A percentile compares a stretch with the other conserved stretches of the same genome.
phyloP scores from a whole-genome alignment of 2,888 invertebrate species.

The Malthinus flaveolus region DNA sequence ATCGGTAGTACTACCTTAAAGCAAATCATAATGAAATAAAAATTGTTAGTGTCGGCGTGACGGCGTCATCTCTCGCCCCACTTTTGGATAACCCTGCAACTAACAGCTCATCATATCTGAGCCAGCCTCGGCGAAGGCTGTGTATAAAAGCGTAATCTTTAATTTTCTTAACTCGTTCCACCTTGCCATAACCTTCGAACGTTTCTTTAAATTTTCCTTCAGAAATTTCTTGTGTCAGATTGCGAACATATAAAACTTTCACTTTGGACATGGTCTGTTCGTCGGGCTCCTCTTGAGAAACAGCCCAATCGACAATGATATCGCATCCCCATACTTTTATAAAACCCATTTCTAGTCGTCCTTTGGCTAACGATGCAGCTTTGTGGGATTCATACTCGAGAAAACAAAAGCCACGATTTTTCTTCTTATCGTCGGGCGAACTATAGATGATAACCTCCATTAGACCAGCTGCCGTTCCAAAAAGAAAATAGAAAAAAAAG shows the following conservation, averaged over 20 bases:
- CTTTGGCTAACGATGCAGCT: slow-evolving; percentile 96
- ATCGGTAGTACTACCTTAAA: too few species aligned
- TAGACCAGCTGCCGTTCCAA: slow-evolving; percentile 79
- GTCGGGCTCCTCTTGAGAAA: slow-evolving; percentile 99
- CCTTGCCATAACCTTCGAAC: slow-evolving; percentile 92
- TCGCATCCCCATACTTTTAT: slow-evolving; percentile 99
- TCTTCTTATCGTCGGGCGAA: slow-evolving; percentile 98
- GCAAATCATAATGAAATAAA: slow-evolving; percentile 29
- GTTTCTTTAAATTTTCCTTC: slow-evolving; percentile 95
- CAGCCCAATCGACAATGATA: slow-evolving; percentile 99
- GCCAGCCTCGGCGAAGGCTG: slow-evolving; percentile 50
- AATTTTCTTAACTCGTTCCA: slow-evolving; percentile 98
- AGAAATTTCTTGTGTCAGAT: slow-evolving; percentile 94
- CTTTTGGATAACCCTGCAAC: slow-evolving; percentile 63
- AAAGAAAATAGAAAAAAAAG: slow-evolving; percentile 2
- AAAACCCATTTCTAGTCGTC: slow-evolving; percentile 90
- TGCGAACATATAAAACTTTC: slow-evolving; percentile 97
- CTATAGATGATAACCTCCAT: slow-evolving; percentile 99
- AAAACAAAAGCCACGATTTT: slow-evolving; percentile 99
- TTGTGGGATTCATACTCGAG: slow-evolving; percentile 99
- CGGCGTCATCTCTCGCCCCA: slow-evolving; percentile 50
- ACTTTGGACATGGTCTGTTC: slow-evolving; percentile 99
- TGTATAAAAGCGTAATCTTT: slow-evolving; percentile 99
- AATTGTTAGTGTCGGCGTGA: slow-evolving; percentile 50
- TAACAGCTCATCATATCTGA: slow-evolving; percentile 64